Evolutionary conservation across 2,113 vertebrate genomes (phyloP).

Genomic region (Rhodinocichla rosea): DNA sequence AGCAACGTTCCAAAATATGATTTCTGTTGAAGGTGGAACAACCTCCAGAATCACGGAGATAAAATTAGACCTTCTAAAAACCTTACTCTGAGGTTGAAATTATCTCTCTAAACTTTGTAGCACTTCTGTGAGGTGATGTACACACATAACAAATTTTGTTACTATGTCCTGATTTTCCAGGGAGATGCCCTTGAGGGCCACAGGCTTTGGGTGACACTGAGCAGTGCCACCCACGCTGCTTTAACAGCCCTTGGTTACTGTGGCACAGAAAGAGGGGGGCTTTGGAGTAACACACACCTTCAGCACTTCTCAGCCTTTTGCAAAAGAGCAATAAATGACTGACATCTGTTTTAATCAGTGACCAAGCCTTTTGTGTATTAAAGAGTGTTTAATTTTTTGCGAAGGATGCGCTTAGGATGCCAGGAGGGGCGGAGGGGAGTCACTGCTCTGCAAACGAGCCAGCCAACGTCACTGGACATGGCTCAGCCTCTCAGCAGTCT

Average conservation of each 20-base stretch:
- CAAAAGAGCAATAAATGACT: background rate
- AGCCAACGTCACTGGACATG: constrained; percentile 77
- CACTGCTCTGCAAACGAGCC: constrained; percentile 75
- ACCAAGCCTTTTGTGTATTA: constrained; percentile 71
- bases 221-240: background rate
- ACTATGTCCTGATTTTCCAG: background rate
- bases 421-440: constrained; percentile 80
- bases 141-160: background rate
- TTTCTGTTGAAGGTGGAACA: background rate
- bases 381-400: constrained; percentile 79
- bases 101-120: background rate
- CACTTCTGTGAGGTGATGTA: background rate
- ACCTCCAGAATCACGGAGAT: background rate
- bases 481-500: constrained; percentile 77
- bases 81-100: background rate
- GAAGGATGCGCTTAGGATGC: constrained; percentile 78
- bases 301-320: background rate
- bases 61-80: background rate
- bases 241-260: background rate
- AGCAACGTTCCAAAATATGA: background rate
- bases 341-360: constrained; percentile 50
- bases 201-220: background rate
- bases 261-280: background rate
- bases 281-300: background rate
- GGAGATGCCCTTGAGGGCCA: background rate